Percentiles rank a stretch among this genome's conserved stretches.
Evolutionary conservation across 2,888 invertebrate genomes (phyloP).

Genomic region (Nymphalis polychloros): DNA sequence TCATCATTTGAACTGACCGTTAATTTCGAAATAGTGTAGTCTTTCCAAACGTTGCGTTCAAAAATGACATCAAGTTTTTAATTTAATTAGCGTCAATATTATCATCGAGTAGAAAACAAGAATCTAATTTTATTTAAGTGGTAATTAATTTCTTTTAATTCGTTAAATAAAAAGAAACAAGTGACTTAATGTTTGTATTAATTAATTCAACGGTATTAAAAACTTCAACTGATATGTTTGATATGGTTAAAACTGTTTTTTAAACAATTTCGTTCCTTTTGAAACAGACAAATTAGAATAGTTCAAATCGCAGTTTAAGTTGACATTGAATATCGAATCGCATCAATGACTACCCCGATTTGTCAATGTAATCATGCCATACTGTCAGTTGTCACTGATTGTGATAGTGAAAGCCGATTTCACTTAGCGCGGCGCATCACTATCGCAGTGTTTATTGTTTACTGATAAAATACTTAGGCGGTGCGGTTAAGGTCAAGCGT

Average conservation of each 20-base stretch:
- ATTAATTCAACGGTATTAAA: background rate
- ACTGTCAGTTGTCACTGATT: constrained; percentile 40
- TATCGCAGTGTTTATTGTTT: constrained; percentile 53
- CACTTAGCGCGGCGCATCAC: constrained; percentile 45
- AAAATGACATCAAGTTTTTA: constrained; percentile 12
- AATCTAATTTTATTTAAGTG: constrained; percentile 1
- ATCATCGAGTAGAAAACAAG: background rate
- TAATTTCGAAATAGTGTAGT: constrained; percentile 32
- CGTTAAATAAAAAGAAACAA: background rate
- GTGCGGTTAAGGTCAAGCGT: constrained; percentile 63
- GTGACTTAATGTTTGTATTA: constrained; percentile 2
- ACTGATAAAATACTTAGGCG: constrained; percentile 51
- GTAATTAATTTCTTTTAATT: background rate
- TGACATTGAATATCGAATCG: constrained; percentile 14
- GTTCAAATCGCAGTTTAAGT: background rate
- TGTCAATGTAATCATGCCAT: constrained; percentile 30
- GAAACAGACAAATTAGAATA: no score
- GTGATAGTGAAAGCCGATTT: constrained; percentile 47
- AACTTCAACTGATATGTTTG: background rate
- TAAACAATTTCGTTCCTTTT: no score
- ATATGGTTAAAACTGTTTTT: background rate
- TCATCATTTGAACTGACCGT: constrained; percentile 32
- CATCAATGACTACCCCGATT: constrained; percentile 17
- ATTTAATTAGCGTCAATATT: constrained; percentile 9
- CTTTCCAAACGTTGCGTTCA: constrained; percentile 19